Evolutionary conservation across 2,113 vertebrate species (phyloP).

Genomic region (Paedocypris sp.): DNA sequence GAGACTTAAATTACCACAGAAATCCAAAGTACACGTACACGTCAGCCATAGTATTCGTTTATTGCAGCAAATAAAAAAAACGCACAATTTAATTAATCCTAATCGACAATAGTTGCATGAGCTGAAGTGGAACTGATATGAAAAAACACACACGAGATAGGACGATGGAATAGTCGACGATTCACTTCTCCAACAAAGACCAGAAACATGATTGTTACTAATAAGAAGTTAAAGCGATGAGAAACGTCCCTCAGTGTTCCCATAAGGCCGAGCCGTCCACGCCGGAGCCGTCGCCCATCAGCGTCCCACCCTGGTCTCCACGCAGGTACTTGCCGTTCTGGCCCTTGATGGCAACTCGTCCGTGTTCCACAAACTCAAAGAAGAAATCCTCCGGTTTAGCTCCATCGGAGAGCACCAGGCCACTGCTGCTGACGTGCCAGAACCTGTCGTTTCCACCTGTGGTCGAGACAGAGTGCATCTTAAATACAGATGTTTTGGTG

Average conservation of each 20-base stretch:
- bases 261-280: constrained; percentile 71
- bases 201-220: not conserved
- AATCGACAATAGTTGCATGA: no score
- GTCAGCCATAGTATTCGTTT: no score
- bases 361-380: constrained; percentile 80
- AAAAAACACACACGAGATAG: no score
- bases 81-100: no score
- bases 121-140: no score
- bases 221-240: no score
- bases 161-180: no score
- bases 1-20: no score
- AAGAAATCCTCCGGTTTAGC: constrained; percentile 85
- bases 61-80: no score
- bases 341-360: constrained; percentile 77
- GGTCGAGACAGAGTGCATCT: not conserved
- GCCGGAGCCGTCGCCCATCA: constrained; percentile 69
- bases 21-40: no score
- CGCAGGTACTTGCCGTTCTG: constrained; percentile 81
- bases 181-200: no score
- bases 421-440: constrained; percentile 80
- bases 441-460: constrained; percentile 76
- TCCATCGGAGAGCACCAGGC: constrained; percentile 77
- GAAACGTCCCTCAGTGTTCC: constrained; percentile 72
- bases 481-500: no score
- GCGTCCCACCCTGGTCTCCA: constrained; percentile 79